phyloP scores from a whole-genome alignment of 2,888 invertebrate species.

The Chromoteleia sp. region DNA sequence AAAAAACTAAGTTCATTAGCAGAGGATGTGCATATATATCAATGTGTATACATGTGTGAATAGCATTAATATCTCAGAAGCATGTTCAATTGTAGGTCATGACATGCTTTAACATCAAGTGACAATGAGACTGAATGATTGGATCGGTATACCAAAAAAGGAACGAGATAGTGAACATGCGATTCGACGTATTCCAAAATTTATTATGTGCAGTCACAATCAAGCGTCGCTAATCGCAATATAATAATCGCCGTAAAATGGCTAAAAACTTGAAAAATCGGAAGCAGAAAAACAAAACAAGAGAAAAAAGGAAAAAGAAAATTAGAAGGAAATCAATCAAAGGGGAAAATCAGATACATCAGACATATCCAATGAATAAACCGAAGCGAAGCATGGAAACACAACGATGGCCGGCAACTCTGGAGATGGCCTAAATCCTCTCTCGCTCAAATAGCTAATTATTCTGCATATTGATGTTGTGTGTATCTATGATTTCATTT shows the following conservation, averaged over 20 bases:
- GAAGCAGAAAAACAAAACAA: slow-evolving; percentile 22
- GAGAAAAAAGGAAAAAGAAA: slow-evolving; percentile 19
- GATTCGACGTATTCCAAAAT: slow-evolving; percentile 38
- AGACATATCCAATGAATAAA: slow-evolving; percentile 66
- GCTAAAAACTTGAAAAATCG: slow-evolving; percentile 18
- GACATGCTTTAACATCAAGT: slow-evolving; percentile 55
- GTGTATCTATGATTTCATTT: slow-evolving; percentile 66
- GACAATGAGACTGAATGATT: slow-evolving; percentile 53
- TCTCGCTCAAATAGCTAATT: slow-evolving; percentile 78
- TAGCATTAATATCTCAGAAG: slow-evolving; percentile 36
- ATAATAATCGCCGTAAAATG: slow-evolving; percentile 18
- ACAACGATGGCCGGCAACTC: slow-evolving; percentile 82
- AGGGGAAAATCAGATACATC: slow-evolving; percentile 16
- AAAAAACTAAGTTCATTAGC: no score
- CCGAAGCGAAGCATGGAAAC: slow-evolving; percentile 73
- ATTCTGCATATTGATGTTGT: slow-evolving; percentile 76
- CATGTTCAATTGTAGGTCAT: slow-evolving; percentile 30
- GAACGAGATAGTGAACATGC: slow-evolving; percentile 54
- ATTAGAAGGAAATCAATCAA: slow-evolving; percentile 6
- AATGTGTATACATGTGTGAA: slow-evolving; percentile 31
- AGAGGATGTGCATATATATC: no score
- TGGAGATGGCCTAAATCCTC: slow-evolving; percentile 84
- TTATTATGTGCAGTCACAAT: slow-evolving; percentile 42
- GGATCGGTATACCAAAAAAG: slow-evolving; percentile 44
- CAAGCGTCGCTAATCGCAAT: slow-evolving; percentile 58